Base-by-base conservation (phyloP, 2,113 vertebrate species). In the Larimichthys polyactis region DNA sequence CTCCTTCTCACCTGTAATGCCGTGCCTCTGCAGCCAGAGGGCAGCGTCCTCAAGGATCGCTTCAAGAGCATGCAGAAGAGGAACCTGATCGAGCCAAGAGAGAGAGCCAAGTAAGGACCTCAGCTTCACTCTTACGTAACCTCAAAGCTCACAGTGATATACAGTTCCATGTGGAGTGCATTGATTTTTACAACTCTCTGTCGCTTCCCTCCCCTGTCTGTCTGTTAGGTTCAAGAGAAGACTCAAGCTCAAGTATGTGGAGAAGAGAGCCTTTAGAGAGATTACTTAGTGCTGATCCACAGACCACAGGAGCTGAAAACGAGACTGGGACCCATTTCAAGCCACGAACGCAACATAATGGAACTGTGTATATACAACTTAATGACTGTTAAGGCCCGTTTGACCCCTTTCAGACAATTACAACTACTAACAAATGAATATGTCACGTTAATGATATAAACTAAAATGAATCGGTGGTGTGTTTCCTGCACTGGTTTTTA, bases 1-100 rank as follows among this genome's bases (percentile, higher is more conserved):
- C 22, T 12, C 36, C 29, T 51, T 7, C 11, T 9, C 15, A 64
- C 55, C 2, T 90, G 91, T 76, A 81, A 86, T 89, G 62, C 29
- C 14, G 1, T 7, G 0, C 2, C 83, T 46, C 54, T 76, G 1
- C 94, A 99, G 97, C 97, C 97, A 17, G 97, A 98, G 93, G 97
- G 97, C 89, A 97, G 95, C 70, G 67, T 98, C 58, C 94, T 97
- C 80, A 95, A 91, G 1, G 97, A 99, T 81, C 94, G 97, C 3
- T 99, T 99, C 92, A 97, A 97, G 94, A 99, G 97, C 82, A 91
- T 99, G 40, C 97, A 99, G 94, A 96, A 95, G 90, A 96, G 97
- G 63, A 98, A 96, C 89, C 90, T 98, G 80, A 97, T 99, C 0
- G 97, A 99, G 83, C 97, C 97, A 0, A 92, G 96, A 63, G 96